A percentile compares a stretch with the other conserved stretches of the same genome.
phyloP scores from a whole-genome alignment of 1,140 invertebrate species.

The Aphaenogaster rudis region DNA sequence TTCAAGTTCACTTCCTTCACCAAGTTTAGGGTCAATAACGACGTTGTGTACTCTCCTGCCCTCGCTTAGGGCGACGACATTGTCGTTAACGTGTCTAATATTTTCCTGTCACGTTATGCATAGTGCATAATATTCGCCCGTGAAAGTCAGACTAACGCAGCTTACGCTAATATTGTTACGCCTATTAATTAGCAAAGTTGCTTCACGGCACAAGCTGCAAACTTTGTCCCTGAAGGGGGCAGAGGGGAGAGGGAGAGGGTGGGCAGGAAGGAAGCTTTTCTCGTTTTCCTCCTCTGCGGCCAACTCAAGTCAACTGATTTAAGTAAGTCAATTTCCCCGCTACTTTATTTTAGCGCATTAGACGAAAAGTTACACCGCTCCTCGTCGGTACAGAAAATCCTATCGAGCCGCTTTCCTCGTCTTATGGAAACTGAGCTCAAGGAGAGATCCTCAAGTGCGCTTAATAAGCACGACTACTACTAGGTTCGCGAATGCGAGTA shows the following conservation, averaged over 20 bases:
- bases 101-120: conserved; percentile 50
- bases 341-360: conserved; percentile 64
- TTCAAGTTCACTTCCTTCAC: conserved; percentile 48
- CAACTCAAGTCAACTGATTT: conserved; percentile 59
- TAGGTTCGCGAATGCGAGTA: neutral
- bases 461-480: conserved; percentile 45
- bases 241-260: neutral
- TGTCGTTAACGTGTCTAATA: conserved; percentile 54
- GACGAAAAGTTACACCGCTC: conserved; percentile 53
- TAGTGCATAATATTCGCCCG: conserved; percentile 46
- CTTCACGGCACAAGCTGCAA: conserved; percentile 47
- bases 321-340: conserved; percentile 59
- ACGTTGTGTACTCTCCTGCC: neutral
- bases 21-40: conserved; percentile 57
- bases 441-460: conserved; percentile 38
- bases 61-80: conserved; percentile 23
- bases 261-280: conserved; percentile 49
- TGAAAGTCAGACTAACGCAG: conserved; percentile 47
- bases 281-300: conserved; percentile 55
- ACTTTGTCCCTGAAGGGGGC: conserved; percentile 38
- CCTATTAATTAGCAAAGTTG: conserved; percentile 66
- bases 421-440: conserved; percentile 54
- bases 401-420: conserved; percentile 30
- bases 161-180: conserved; percentile 64
- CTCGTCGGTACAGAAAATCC: conserved; percentile 22